A percentile compares a stretch with the other conserved stretches of the same genome.
These are phyloP conservation scores for Neodon shergylaensis DNA, from an alignment of 2,113 vertebrate species.

Conservation along the genomic window DNA sequence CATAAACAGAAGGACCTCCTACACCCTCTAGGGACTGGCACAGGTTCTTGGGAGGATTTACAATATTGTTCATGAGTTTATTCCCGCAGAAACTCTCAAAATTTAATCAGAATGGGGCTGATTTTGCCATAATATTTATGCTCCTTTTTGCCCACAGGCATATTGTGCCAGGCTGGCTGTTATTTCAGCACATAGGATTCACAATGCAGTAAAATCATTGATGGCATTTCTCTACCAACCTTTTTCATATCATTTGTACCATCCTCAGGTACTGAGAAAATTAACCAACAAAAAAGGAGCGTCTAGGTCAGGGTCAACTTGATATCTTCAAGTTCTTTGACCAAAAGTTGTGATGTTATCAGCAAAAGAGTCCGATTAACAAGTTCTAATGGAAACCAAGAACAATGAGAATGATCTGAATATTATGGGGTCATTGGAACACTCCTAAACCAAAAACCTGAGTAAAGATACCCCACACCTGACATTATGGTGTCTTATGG, in stretches of 20 bases:
- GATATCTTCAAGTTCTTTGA: not conserved
- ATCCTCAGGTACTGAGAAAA: not conserved
- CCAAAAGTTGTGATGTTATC: not conserved
- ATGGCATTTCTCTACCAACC: not conserved
- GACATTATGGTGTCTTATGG: no score
- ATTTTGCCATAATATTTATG: not conserved
- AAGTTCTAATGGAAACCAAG: not conserved
- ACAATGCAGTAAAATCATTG: not conserved
- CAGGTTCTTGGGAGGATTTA: not conserved
- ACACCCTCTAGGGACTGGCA: not conserved
- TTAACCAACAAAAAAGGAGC: not conserved
- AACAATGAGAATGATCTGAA: not conserved
- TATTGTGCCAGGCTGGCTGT: not conserved
- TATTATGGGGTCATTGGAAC: not conserved
- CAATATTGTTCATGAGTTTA: not conserved
- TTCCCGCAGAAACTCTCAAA: not conserved
- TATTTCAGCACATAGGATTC: not conserved
- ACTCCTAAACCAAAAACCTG: not conserved
- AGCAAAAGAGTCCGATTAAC: not conserved
- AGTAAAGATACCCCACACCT: not conserved
- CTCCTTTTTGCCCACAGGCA: not conserved
- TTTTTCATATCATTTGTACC: not conserved
- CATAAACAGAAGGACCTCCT: no score
- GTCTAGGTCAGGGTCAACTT: not conserved
- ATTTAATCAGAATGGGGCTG: not conserved